These are phyloP conservation scores for Discoglossus pictus DNA, from an alignment of 2,797 vertebrate species.

Conservation along the genomic window DNA sequence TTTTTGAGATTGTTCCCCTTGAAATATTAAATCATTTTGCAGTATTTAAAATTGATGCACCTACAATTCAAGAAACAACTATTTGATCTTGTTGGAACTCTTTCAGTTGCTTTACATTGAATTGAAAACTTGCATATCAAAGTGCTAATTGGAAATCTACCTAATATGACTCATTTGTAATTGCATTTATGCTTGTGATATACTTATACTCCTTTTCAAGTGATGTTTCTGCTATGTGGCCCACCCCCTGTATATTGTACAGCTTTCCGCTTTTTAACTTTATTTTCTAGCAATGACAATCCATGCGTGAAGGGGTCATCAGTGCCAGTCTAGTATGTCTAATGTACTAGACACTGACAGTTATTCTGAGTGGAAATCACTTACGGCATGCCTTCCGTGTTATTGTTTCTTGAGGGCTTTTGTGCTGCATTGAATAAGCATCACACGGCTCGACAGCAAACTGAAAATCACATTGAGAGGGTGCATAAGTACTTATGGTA, in stretches of 20 bases:
- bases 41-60: too few relatives aligned
- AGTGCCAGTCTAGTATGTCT: not conserved
- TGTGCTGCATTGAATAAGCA: not conserved
- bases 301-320: not conserved
- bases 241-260: not conserved
- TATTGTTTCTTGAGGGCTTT: constrained; percentile 1
- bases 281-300: not conserved
- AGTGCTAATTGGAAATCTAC: too few relatives aligned
- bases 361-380: constrained; percentile 6
- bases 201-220: too few relatives aligned
- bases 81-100: too few relatives aligned
- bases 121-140: too few relatives aligned
- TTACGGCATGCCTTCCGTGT: not conserved
- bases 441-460: not conserved
- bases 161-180: too few relatives aligned
- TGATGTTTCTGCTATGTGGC: too few relatives aligned
- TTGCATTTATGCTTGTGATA: too few relatives aligned
- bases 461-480: constrained; percentile 15
- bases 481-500: constrained; percentile 1
- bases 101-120: too few relatives aligned
- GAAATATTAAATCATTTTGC: too few relatives aligned
- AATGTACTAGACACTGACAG: constrained; percentile 18
- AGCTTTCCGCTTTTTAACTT: not conserved
- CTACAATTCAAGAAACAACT: too few relatives aligned
- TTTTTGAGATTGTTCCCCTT: too few relatives aligned